Conservation (phyloP, 2,113 vertebrate genomes). For the Ceyx margarethae region DNA sequence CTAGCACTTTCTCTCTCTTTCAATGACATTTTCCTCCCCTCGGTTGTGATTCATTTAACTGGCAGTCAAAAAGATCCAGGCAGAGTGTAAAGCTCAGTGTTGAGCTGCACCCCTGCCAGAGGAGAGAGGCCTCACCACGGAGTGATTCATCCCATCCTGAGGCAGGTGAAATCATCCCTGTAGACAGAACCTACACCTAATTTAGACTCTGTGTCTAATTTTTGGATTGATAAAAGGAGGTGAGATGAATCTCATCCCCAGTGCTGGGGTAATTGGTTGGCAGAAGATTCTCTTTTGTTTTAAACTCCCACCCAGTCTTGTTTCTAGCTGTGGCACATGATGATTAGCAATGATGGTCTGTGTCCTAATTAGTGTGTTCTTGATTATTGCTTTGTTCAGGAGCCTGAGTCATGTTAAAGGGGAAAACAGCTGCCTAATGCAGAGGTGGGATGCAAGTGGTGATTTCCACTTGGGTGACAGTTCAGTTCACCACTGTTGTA, state of each 20-base stretch:
- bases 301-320: background rate
- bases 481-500: background rate
- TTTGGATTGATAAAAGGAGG: background rate
- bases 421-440: too few relatives aligned
- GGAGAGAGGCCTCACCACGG: background rate
- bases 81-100: fast-evolving
- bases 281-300: background rate
- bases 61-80: background rate
- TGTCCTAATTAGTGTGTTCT: too few relatives aligned
- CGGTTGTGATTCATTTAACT: background rate
- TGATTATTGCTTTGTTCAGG: background rate
- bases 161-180: background rate
- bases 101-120: background rate
- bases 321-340: background rate
- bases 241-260: background rate
- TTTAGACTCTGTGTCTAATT: fast-evolving
- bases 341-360: background rate
- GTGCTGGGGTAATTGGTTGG: background rate
- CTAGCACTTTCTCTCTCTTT: background rate
- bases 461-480: background rate
- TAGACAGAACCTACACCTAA: background rate
- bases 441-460: background rate
- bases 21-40: background rate
- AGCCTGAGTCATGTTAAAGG: background rate
- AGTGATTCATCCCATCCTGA: background rate